These are phyloP conservation scores for Campylorhamphus procurvoides DNA, from an alignment of 2,113 vertebrate genomes.

Conservation along the genomic window DNA sequence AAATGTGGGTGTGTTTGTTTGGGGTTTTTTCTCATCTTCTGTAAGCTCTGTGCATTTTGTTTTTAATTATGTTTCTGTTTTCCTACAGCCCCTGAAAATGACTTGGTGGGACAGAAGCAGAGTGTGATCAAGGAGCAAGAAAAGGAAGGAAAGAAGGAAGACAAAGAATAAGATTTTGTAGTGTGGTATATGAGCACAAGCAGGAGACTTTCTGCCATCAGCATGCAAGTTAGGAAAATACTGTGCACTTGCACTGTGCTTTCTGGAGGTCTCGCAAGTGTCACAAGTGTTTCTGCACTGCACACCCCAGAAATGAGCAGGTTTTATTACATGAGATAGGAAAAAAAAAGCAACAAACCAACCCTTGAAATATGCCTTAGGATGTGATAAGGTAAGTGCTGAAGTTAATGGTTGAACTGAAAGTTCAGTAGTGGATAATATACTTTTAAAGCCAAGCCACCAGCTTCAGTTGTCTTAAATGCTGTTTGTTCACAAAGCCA, in stretches of 20 bases:
- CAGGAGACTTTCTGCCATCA: not conserved
- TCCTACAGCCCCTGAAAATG: not conserved
- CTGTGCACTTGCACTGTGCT: not conserved
- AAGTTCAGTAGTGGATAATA: not conserved
- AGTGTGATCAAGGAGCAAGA: not conserved
- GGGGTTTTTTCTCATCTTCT: not conserved
- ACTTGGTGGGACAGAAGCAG: not conserved
- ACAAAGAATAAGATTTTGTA: not conserved
- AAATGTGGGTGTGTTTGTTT: not conserved
- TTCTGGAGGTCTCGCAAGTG: not conserved
- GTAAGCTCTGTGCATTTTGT: not conserved
- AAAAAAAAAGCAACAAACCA: not conserved
- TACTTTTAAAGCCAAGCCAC: not conserved
- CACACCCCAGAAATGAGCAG: not conserved
- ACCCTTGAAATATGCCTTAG: not conserved
- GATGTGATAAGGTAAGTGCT: not conserved
- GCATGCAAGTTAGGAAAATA: not conserved
- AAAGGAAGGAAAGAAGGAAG: not conserved
- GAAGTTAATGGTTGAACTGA: not conserved
- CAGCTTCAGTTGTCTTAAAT: not conserved
- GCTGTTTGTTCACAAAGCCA: not conserved
- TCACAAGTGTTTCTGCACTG: not conserved
- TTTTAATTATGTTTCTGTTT: not conserved
- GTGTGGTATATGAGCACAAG: not conserved
- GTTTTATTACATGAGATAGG: not conserved